Base-by-base conservation (phyloP, 1,140 invertebrate genomes). In the Drosophila bifasciata region DNA sequence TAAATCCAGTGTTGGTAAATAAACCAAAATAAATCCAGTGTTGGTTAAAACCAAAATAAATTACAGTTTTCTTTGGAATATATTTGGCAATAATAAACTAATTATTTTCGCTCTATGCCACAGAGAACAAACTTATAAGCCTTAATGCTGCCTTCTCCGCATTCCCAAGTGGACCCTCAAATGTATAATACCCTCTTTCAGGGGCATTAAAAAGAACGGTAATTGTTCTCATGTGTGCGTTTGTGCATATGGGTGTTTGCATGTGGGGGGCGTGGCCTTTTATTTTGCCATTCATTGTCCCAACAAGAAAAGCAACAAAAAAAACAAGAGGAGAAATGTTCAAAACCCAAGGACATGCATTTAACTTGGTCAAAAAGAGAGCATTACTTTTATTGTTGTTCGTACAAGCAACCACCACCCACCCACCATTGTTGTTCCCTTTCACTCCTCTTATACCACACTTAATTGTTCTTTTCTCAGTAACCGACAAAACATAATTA, bases 261-360 rank as follows among this genome's bases (percentile, higher is more conserved):
- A 19, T 50, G 11, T 61, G 7, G 44, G 44, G 57, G 51, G 59
- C 48, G 57, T 72, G 75, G 55, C 74, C 74, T 66, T 59, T 83
- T 79, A 84, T 83, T 84, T 84, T 79, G 60, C 70, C 70, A 70
- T 70, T 83, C 75, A 83, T 79, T 79, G 79, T 84, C 43, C 28
- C 32, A 36, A 13, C 56, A 55, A 67, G 51, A 28, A 9, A 66
- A 45, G 57, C 50, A 66, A 28, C 7, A 9, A 28, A 28, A 8
- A 28, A 9, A 9, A 3, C 3, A 21, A 21, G 48, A 49, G 51
- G 48, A 49, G 51, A 44, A 45, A 51, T 45, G 46, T 32, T 44
- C 9, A 39, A 55, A 67, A 59, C n/a, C 39, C 71, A 74, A 70
- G 71, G 67, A 70, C 79, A 78, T 70, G 74, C 79, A 83, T 84